Conservation (phyloP, 2,113 vertebrate genomes). For the Platichthys stellatus region DNA sequence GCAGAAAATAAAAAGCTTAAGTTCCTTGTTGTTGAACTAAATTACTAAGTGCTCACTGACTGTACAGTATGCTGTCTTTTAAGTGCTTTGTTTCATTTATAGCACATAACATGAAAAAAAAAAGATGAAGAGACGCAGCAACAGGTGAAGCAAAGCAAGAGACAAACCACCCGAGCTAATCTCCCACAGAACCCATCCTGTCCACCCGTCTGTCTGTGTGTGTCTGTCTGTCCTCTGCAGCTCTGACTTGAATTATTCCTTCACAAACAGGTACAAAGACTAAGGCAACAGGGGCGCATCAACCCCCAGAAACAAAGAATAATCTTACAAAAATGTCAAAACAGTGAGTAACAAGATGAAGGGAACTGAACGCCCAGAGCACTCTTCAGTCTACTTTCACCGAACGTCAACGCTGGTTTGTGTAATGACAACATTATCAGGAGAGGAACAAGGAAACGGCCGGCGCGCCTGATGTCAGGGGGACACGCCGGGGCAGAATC, state of each 20-base stretch:
- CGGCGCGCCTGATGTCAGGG: constrained; percentile 28
- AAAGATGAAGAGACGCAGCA: constrained; percentile 11
- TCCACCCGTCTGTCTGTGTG: neutral
- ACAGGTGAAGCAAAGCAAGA: constrained; percentile 55
- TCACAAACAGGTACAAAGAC: constrained; percentile 56
- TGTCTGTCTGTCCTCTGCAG: constrained; percentile 9
- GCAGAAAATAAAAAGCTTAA: constrained; percentile 33
- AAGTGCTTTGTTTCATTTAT: constrained; percentile 49
- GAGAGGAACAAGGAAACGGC: constrained; percentile 50
- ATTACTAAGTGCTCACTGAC: constrained; percentile 45
- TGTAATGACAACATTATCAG: constrained; percentile 53
- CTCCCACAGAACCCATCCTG: constrained; percentile 25
- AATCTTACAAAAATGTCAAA: constrained; percentile 55
- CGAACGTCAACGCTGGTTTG: constrained; percentile 64
- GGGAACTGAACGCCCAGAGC: constrained; percentile 33
- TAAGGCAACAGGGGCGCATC: constrained; percentile 36
- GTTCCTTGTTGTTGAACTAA: constrained; percentile 41
- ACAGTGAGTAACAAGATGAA: constrained; percentile 58
- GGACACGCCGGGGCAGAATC: constrained; percentile 40
- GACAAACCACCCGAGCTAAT: constrained; percentile 16
- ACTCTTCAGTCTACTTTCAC: constrained; percentile 52
- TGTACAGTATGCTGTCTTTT: constrained; percentile 36
- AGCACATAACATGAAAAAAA: constrained; percentile 31
- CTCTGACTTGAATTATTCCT: constrained; percentile 50
- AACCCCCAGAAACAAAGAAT: constrained; percentile 57